Evolutionary conservation across 2,113 vertebrate species (phyloP).

Genomic region (Oenanthe oenanthe): DNA sequence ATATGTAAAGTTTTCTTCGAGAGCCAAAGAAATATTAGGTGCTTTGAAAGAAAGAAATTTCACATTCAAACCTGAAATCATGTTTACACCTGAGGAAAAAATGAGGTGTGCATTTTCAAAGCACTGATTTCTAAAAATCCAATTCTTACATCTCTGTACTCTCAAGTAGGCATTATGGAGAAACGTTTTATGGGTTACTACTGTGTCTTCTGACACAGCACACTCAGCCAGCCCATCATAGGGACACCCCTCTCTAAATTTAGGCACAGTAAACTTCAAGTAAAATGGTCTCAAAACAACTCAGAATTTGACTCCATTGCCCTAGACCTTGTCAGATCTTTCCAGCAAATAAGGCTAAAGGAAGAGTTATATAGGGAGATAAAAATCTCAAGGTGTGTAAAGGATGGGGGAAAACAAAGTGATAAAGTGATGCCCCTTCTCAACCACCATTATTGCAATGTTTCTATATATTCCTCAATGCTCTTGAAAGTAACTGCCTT

Average conservation of each 20-base stretch:
- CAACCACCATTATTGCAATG: background rate
- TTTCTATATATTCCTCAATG: background rate
- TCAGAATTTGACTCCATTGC: background rate
- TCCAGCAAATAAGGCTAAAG: background rate
- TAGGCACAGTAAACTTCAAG: background rate
- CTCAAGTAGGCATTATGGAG: background rate
- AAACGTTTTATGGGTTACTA: background rate
- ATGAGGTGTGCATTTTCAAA: background rate
- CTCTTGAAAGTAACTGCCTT: background rate
- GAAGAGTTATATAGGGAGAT: background rate
- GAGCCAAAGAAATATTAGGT: background rate
- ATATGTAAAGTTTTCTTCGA: background rate
- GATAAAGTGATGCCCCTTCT: background rate
- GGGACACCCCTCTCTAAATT: background rate
- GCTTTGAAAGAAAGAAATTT: background rate
- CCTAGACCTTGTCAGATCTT: background rate
- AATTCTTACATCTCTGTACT: background rate
- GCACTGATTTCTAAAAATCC: background rate
- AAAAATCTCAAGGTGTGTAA: background rate
- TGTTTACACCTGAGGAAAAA: background rate
- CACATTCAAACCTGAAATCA: background rate
- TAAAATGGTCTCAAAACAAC: background rate
- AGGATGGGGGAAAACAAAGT: background rate
- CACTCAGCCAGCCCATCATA: background rate
- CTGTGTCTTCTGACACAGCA: background rate